These are phyloP conservation scores for Drosophila mulleri DNA, from an alignment of 2,888 invertebrate genomes.

Conservation along the genomic window DNA sequence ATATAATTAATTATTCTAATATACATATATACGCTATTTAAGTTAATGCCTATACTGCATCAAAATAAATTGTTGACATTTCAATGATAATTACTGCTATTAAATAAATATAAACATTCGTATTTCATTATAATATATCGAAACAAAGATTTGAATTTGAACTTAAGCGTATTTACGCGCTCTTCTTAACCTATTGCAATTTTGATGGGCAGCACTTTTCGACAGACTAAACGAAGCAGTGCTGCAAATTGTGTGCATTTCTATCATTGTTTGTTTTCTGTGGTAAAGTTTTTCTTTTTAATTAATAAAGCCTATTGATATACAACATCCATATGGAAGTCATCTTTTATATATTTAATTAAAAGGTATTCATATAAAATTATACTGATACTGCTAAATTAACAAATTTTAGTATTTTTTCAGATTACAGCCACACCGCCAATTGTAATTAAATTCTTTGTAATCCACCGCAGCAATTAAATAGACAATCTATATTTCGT, in stretches of 20 bases:
- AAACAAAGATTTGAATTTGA: not conserved
- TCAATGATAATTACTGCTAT: not conserved
- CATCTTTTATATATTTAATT: too few relatives aligned
- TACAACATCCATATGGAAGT: too few relatives aligned
- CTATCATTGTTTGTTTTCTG: too few relatives aligned
- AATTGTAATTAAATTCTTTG: not conserved
- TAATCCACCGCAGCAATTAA: too few relatives aligned
- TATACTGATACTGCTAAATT: too few relatives aligned
- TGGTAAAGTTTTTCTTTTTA: too few relatives aligned
- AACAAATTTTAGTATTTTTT: too few relatives aligned
- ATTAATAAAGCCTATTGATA: too few relatives aligned
- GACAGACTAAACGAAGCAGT: not conserved
- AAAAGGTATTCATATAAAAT: too few relatives aligned
- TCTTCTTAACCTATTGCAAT: not conserved
- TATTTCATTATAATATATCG: not conserved
- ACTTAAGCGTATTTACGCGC: not conserved
- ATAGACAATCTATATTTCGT: not conserved
- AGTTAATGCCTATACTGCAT: constrained; percentile 14
- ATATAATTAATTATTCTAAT: constrained; percentile 44
- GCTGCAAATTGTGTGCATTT: too few relatives aligned
- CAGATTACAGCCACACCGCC: not conserved
- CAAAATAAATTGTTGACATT: constrained; percentile 7
- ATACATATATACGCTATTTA: constrained; percentile 21
- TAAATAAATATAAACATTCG: not conserved
- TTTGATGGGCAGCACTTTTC: not conserved